phyloP scores from a whole-genome alignment of 2,888 invertebrate genomes.

The Bursaphelenchus okinawaensis region DNA sequence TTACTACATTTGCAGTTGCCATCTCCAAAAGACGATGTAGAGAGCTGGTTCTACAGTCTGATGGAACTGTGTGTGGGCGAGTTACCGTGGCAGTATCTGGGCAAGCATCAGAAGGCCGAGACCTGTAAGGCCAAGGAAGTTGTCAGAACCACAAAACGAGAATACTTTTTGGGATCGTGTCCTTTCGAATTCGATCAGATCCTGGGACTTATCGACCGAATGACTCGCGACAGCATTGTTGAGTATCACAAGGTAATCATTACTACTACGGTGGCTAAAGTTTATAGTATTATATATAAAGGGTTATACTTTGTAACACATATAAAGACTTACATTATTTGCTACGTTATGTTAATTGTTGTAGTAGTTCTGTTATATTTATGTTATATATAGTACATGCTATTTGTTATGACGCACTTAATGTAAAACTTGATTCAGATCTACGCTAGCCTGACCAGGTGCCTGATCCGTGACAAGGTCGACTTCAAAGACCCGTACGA shows the following conservation, averaged over 20 bases:
- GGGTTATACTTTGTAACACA: too few species aligned
- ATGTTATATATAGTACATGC: not conserved
- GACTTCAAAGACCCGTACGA: slow-evolving; percentile 15
- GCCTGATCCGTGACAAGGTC: slow-evolving; percentile 2
- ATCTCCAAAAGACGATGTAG: not conserved
- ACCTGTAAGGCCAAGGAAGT: not conserved
- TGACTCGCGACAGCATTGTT: not conserved
- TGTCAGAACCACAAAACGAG: not conserved
- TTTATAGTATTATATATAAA: too few species aligned
- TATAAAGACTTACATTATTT: too few species aligned
- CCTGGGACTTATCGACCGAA: not conserved
- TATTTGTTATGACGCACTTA: too few species aligned
- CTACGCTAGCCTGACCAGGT: not conserved
- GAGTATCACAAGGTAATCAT: not conserved
- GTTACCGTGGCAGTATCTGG: not conserved
- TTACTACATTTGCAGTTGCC: not conserved
- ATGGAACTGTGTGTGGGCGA: not conserved
- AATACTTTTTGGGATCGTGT: not conserved
- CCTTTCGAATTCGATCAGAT: not conserved
- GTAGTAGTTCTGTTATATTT: not conserved
- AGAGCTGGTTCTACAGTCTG: slow-evolving; percentile 1
- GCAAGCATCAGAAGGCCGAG: not conserved
- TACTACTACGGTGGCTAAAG: not conserved
- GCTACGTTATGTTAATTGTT: too few species aligned
- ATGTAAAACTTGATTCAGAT: too few species aligned